Conservation (phyloP, 2,113 vertebrate species). For the Acanthochromis polyacanthus region DNA sequence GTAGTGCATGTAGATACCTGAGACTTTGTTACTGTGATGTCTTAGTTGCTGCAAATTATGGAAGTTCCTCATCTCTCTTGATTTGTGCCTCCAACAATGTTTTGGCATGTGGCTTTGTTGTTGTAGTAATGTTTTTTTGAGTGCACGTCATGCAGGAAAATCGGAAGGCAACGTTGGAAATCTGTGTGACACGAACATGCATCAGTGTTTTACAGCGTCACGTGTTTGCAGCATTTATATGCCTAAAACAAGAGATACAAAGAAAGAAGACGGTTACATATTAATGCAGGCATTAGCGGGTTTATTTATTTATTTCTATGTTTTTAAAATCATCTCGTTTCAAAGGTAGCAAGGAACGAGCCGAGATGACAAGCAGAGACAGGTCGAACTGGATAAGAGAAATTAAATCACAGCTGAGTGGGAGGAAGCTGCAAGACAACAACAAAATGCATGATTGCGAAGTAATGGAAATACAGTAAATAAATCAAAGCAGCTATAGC, state of each 20-base stretch:
- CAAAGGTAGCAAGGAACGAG: constrained; percentile 19
- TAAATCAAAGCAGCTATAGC: constrained; percentile 42
- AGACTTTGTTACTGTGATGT: neutral
- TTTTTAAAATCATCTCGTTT: neutral
- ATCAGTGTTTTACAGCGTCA: neutral
- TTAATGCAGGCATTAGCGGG: neutral
- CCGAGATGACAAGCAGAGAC: constrained; percentile 31
- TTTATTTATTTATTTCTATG: neutral
- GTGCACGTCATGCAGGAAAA: neutral
- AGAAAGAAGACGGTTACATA: neutral
- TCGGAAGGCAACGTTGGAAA: neutral
- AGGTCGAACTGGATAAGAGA: constrained; percentile 26
- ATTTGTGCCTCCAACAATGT: constrained; percentile 20
- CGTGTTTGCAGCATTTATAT: constrained; percentile 15
- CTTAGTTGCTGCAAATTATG: neutral
- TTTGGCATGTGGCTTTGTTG: constrained; percentile 19
- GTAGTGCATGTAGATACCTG: neutral
- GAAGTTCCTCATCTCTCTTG: neutral
- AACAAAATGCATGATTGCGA: constrained; percentile 28
- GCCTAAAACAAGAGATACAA: neutral
- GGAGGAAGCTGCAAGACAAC: constrained; percentile 1
- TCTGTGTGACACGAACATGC: neutral
- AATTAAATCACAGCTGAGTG: constrained; percentile 26
- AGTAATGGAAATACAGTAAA: constrained; percentile 32
- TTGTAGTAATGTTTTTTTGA: neutral